These are phyloP conservation scores for Phalera bucephala DNA, from an alignment of 2,888 invertebrate genomes.

Conservation along the genomic window DNA sequence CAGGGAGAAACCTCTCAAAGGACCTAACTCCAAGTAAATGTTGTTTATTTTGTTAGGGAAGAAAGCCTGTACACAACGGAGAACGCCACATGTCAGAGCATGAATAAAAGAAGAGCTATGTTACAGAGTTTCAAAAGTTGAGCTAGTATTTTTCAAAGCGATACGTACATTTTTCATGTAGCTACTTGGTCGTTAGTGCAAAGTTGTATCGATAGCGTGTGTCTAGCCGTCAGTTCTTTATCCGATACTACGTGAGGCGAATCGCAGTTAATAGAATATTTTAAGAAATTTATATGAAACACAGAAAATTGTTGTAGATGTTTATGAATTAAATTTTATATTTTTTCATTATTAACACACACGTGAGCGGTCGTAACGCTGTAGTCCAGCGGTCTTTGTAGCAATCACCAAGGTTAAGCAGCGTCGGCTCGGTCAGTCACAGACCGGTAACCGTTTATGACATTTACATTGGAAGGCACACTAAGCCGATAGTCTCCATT, in stretches of 20 bases:
- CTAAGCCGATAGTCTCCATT: too few species aligned
- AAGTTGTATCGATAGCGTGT: conserved; percentile 41
- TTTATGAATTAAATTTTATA: too few species aligned
- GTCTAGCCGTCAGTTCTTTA: conserved; percentile 22
- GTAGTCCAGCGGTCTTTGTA: too few species aligned
- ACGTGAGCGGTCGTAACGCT: too few species aligned
- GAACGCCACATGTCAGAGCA: conserved; percentile 79
- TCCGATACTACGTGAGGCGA: conserved; percentile 11
- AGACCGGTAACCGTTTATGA: too few species aligned
- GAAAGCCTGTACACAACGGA: conserved; percentile 76
- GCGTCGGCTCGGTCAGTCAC: too few species aligned
- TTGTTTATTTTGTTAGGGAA: conserved; percentile 81
- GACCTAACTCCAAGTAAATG: conserved; percentile 77
- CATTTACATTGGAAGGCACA: too few species aligned
- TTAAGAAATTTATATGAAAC: neutral
- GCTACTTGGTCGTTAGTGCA: conserved; percentile 50
- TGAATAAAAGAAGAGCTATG: conserved; percentile 81
- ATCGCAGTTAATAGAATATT: neutral
- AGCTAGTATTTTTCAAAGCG: conserved; percentile 69
- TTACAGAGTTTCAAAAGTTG: conserved; percentile 79
- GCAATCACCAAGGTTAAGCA: too few species aligned
- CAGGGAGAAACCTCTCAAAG: conserved; percentile 71
- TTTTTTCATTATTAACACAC: too few species aligned
- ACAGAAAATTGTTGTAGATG: too few species aligned
- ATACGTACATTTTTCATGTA: conserved; percentile 60